These are phyloP conservation scores for Agrochola lychnidis DNA, from an alignment of 2,888 invertebrate species.

Conservation along the genomic window DNA sequence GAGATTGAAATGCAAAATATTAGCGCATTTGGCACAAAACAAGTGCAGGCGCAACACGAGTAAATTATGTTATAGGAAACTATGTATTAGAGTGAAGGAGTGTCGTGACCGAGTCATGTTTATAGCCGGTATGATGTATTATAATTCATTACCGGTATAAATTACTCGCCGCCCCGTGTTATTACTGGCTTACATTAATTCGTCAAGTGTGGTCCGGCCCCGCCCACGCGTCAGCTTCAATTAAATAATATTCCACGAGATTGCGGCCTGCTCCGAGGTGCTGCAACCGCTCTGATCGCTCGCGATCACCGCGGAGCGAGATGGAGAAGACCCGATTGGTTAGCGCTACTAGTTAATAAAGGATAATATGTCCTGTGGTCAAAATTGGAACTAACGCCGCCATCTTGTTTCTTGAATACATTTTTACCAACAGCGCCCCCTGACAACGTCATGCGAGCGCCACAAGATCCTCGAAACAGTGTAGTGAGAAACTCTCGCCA, in stretches of 20 bases:
- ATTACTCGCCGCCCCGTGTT: slow-evolving; percentile 70
- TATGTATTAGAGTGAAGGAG: slow-evolving; percentile 47
- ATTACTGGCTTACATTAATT: slow-evolving; percentile 76
- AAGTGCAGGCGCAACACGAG: slow-evolving; percentile 4
- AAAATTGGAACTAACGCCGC: background rate
- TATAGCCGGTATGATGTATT: slow-evolving; percentile 69
- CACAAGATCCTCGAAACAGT: background rate
- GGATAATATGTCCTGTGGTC: background rate
- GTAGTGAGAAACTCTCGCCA: too few species aligned
- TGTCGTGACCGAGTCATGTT: slow-evolving; percentile 56
- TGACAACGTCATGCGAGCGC: background rate
- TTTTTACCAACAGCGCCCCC: background rate
- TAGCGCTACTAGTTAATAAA: background rate
- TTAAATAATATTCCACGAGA: slow-evolving; percentile 68
- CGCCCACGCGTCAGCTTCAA: slow-evolving; percentile 67
- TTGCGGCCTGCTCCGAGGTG: slow-evolving; percentile 7
- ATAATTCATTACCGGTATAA: slow-evolving; percentile 74
- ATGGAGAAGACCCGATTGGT: slow-evolving; percentile 12
- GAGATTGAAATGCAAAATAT: background rate
- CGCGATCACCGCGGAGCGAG: background rate
- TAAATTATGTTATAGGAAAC: slow-evolving; percentile 43
- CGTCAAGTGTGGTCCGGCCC: slow-evolving; percentile 80
- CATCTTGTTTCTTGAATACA: background rate
- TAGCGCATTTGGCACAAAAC: background rate
- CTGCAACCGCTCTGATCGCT: slow-evolving; percentile 5